These are phyloP conservation scores for Tiliqua scincoides DNA, from an alignment of 2,113 vertebrate genomes.

Conservation along the genomic window DNA sequence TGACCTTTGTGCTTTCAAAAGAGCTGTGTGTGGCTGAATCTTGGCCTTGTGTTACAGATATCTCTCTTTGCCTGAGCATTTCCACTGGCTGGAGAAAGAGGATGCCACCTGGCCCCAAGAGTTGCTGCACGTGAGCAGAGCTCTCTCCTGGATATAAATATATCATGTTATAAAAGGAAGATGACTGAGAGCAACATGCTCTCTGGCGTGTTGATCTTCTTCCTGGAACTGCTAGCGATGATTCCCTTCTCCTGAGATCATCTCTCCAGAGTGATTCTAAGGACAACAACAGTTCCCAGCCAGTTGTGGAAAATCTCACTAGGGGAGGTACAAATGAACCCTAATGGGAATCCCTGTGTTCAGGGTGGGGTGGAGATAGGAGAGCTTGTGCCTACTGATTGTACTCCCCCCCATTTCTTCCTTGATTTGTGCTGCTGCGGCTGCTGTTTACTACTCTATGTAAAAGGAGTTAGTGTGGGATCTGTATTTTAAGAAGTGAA, in stretches of 20 bases:
- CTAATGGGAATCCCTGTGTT: neutral
- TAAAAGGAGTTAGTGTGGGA: neutral
- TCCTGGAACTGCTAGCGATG: slow-evolving; percentile 55
- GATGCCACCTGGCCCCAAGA: neutral
- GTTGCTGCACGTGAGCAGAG: slow-evolving; percentile 30
- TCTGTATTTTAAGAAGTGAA: neutral
- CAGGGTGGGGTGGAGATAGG: neutral
- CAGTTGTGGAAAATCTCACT: slow-evolving; percentile 17
- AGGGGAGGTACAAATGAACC: neutral
- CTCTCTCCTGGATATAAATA: slow-evolving; percentile 62
- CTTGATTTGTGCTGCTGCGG: neutral
- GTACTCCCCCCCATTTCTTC: neutral
- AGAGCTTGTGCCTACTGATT: neutral
- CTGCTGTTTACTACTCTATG: neutral
- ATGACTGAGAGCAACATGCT: slow-evolving; percentile 31
- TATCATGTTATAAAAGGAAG: slow-evolving; percentile 43
- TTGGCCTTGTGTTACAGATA: neutral
- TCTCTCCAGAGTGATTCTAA: neutral
- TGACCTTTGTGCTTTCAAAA: slow-evolving; percentile 3
- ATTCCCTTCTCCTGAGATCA: slow-evolving; percentile 62
- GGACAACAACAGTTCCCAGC: slow-evolving; percentile 34
- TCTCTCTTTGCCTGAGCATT: neutral
- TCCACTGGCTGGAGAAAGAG: neutral
- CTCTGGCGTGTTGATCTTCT: slow-evolving; percentile 34
- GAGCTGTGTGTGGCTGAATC: neutral